Evolutionary conservation across 1,140 invertebrate species (phyloP), one percentile per base, ranked within the genome.

Genomic region (Capitella teleta): DNA sequence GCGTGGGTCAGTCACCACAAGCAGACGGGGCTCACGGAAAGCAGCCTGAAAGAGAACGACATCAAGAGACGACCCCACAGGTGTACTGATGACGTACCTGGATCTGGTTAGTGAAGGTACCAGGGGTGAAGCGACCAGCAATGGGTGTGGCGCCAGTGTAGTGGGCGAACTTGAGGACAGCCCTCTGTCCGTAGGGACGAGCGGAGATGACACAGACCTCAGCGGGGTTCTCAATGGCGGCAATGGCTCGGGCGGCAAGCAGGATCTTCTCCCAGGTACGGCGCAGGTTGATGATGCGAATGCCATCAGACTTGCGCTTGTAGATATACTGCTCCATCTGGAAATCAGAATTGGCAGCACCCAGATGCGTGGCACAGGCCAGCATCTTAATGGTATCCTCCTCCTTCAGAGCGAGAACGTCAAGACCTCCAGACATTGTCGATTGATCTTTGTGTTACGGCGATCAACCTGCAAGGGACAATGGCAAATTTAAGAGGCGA

Each of bases 381-480:
- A 99, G 81, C 82, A 98, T 92, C 72, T 98, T 98, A 46, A 87
- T 92, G 57, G 97, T 89, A 82, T 99, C 95, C 70, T 95, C 93
- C 53, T 73, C 69, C 53, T 70, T 70, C 6, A 72, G 53, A 47
- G 62, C 48, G 18, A 72, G 61, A 43, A 61, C 63, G 47, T 71
- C 68, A 55, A 70, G 57, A 49, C 65, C 67, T 68, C 68, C 70
- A 57, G 68, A 72, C 70, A 72, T 72, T 42, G 18, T 52, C 26
- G 21, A 19, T 47, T 28, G 54, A 57, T 60, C 49, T 47, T 18
- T 32, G 62, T 63, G 62, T 64, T 60, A 66, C 63, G 63, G 58
- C 46, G 58, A 63, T 55, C 64, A 66, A 65, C 60, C 58, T 63
- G 42, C 12, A 32, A 54, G 16, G 25, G 28, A 46, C n/a, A n/a